Conservation (phyloP, 2,797 vertebrate genomes). For the Eidolon dupreanum region DNA sequence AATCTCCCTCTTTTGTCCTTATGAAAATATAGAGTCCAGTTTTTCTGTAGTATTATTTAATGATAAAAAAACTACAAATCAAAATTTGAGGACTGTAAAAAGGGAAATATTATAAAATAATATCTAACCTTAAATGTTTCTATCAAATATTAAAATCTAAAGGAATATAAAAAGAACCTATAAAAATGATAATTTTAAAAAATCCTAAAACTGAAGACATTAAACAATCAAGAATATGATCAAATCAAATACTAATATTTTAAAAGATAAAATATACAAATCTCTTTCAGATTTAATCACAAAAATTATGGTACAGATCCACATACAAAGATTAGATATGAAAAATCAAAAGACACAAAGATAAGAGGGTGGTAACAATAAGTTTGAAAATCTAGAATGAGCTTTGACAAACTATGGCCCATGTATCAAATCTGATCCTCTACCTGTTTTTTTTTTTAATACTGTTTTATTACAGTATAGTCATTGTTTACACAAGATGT, state of each 20-base stretch:
- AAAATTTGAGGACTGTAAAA: not conserved
- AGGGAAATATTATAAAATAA: not conserved
- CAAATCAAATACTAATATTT: not conserved
- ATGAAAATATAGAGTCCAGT: not conserved
- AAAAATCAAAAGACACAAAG: not conserved
- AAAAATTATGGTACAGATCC: not conserved
- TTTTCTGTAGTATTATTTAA: not conserved
- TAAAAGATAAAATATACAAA: not conserved
- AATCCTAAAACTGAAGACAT: not conserved
- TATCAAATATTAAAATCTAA: not conserved
- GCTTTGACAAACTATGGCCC: accelerated
- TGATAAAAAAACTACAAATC: not conserved
- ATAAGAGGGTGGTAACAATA: not conserved
- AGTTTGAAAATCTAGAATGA: not conserved
- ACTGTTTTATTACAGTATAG: not conserved
- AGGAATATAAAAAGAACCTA: not conserved
- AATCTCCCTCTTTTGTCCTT: not conserved
- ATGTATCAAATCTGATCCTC: not conserved
- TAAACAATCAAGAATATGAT: not conserved
- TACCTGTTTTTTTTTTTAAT: not conserved
- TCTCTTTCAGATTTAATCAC: not conserved
- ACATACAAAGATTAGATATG: not conserved
- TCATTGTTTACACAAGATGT: not conserved
- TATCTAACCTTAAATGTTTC: not conserved
- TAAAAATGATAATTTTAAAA: not conserved